Conservation (phyloP, 2,797 vertebrate genomes). For the Bufotes viridis region DNA sequence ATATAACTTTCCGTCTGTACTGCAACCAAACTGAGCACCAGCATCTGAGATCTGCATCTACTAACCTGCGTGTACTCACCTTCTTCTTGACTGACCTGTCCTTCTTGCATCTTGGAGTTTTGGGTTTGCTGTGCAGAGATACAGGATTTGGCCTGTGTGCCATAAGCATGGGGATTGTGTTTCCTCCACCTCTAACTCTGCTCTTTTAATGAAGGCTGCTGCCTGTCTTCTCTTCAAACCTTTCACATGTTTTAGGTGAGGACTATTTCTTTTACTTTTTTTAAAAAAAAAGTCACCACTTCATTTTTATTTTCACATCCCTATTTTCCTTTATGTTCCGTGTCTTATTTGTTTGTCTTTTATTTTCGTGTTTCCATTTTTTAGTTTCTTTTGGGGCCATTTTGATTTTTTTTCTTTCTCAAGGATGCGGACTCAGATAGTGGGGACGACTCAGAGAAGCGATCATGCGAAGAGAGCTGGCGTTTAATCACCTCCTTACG, state of each 20-base stretch:
- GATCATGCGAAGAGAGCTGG: conserved; percentile 99
- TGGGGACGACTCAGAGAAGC: conserved; percentile 99
- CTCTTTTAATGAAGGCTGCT: conserved; percentile 65
- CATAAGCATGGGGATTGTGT: conserved; percentile 80
- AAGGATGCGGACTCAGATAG: conserved; percentile 99
- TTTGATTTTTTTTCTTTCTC: conserved; percentile 88
- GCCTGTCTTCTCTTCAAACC: conserved; percentile 75
- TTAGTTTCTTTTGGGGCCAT: conserved; percentile 88
- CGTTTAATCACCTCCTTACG: conserved; percentile 99
- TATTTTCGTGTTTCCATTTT: conserved; percentile 82
- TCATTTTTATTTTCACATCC: conserved; percentile 60
- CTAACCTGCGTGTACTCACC: conserved; percentile 81
- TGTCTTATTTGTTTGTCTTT: conserved; percentile 78
- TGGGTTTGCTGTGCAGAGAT: conserved; percentile 74
- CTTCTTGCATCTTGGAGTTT: conserved; percentile 72
- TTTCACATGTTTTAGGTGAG: conserved; percentile 73
- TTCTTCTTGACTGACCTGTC: conserved; percentile 76
- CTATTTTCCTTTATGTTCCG: conserved; percentile 83
- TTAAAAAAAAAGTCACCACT: conserved; percentile 9
- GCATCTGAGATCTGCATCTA: conserved; percentile 73
- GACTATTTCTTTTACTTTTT: conserved; percentile 52
- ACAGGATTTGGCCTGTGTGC: conserved; percentile 72
- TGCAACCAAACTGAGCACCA: conserved; percentile 61
- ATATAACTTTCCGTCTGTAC: conserved; percentile 64
- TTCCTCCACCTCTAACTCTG: conserved; percentile 66